These are phyloP conservation scores for Platycheirus rosarum DNA, from an alignment of 2,888 invertebrate species.

Conservation along the genomic window DNA sequence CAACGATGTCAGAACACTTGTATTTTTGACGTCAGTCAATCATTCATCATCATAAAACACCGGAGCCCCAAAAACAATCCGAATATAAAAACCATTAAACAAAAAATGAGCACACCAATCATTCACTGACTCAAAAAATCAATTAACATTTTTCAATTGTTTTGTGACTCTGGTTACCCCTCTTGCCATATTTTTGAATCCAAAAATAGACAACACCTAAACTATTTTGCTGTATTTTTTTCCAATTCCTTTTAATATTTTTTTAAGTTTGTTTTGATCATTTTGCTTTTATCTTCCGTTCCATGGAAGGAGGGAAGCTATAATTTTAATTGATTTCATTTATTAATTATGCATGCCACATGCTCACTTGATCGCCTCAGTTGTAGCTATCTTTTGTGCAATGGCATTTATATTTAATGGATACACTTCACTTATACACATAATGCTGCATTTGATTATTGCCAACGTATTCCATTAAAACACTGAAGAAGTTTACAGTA, in stretches of 20 bases:
- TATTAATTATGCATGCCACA: conserved; percentile 73
- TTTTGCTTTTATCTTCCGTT: conserved; percentile 62
- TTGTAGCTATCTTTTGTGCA: not conserved
- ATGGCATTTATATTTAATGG: not conserved
- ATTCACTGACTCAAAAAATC: conserved; percentile 52
- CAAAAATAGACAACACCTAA: conserved; percentile 60
- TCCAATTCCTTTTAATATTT: conserved; percentile 61
- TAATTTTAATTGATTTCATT: conserved; percentile 71
- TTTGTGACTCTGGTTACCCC: conserved; percentile 59
- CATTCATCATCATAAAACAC: conserved; percentile 30
- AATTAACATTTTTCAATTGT: conserved; percentile 65
- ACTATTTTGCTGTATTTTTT: conserved; percentile 53
- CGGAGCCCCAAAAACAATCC: conserved; percentile 52
- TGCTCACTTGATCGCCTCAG: conserved; percentile 52
- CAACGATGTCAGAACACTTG: conserved; percentile 24
- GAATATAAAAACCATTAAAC: conserved; percentile 26
- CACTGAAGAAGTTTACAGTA: conserved; percentile 6
- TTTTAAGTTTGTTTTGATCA: conserved; percentile 36
- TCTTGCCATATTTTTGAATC: not conserved
- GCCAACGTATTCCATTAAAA: conserved; percentile 32
- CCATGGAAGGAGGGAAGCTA: conserved; percentile 26
- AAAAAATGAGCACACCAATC: conserved; percentile 21
- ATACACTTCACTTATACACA: not conserved
- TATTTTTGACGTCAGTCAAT: conserved; percentile 33
- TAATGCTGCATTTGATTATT: not conserved